These are phyloP conservation scores for Typhlichthys eigenmanni DNA, from an alignment of 2,797 vertebrate species.

Conservation along the genomic window DNA sequence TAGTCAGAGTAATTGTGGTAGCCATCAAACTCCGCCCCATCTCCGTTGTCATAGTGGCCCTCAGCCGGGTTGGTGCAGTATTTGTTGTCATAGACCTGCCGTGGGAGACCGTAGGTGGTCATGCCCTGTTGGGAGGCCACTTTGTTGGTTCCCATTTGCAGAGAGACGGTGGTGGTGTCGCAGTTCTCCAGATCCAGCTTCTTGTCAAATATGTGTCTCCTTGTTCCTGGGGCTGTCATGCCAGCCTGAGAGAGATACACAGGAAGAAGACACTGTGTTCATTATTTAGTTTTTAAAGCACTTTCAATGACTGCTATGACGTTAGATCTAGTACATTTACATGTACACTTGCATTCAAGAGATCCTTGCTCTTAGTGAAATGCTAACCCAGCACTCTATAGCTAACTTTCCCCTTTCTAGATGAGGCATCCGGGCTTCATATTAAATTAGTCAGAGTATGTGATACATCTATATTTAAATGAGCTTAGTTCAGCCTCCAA, in stretches of 20 bases:
- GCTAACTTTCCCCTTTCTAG: too few species aligned
- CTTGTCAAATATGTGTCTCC: conserved; percentile 93
- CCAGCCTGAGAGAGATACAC: conserved; percentile 76
- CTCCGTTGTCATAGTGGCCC: conserved; percentile 70
- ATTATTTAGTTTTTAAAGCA: not conserved
- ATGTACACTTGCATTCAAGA: too few species aligned
- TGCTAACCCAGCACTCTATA: too few species aligned
- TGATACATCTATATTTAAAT: too few species aligned
- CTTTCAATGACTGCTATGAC: not conserved
- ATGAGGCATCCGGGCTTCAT: too few species aligned
- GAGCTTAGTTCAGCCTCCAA: too few species aligned
- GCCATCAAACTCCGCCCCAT: conserved; percentile 79
- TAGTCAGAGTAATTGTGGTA: conserved; percentile 87
- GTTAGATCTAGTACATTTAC: not conserved
- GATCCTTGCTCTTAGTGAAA: too few species aligned
- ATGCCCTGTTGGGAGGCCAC: conserved; percentile 92
- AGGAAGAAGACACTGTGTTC: not conserved
- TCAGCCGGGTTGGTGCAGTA: conserved; percentile 83
- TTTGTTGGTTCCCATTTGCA: conserved; percentile 97
- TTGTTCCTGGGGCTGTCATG: conserved; percentile 93
- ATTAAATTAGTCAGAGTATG: too few species aligned
- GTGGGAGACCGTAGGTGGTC: conserved; percentile 90
- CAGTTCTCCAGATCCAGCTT: conserved; percentile 90
- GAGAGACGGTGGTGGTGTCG: conserved; percentile 86
- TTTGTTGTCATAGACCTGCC: conserved; percentile 93